Conservation (phyloP, 2,113 vertebrate species). For the Neoarius graeffei region DNA sequence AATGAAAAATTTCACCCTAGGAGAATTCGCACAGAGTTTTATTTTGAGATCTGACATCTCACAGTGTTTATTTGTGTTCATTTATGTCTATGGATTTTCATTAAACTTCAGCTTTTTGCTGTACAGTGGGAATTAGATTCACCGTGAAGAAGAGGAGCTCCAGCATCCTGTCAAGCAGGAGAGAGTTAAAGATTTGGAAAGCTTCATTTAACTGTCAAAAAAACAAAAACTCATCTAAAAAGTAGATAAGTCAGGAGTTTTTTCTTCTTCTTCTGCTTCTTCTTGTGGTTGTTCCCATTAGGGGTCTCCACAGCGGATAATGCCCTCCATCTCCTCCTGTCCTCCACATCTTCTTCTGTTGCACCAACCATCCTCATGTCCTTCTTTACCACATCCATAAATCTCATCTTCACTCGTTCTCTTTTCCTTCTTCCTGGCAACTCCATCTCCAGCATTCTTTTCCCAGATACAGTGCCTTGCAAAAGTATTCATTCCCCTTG, state of each 20-base stretch:
- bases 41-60: not conserved
- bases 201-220: not conserved
- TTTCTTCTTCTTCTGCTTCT: too few species aligned
- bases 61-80: not conserved
- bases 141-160: not conserved
- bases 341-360: too few species aligned
- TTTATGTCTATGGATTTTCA: not conserved
- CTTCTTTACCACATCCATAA: too few species aligned
- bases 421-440: too few species aligned
- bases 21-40: not conserved
- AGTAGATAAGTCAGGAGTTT: not conserved
- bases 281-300: too few species aligned
- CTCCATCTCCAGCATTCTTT: too few species aligned
- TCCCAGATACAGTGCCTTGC: too few species aligned
- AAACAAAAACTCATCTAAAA: not conserved
- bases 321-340: too few species aligned
- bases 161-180: not conserved
- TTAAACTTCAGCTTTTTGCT: not conserved
- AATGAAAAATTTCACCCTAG: not conserved
- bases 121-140: not conserved
- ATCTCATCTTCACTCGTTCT: too few species aligned
- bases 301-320: too few species aligned
- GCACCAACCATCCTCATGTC: too few species aligned
- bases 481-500: too few species aligned
- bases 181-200: not conserved